Conservation (phyloP, 2,113 vertebrate genomes). For the Strix aluco region DNA sequence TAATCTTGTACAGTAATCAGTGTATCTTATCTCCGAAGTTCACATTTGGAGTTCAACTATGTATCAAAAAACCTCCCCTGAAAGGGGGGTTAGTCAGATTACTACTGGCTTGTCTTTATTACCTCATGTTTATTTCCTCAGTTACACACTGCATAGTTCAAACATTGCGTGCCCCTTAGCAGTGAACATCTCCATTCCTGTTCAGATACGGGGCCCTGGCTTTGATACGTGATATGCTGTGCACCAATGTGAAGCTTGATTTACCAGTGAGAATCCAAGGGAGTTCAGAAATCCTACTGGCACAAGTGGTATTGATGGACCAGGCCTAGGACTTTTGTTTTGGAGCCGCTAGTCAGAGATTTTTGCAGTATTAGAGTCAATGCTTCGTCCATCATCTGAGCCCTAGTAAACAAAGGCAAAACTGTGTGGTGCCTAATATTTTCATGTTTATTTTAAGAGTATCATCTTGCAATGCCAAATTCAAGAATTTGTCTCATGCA, state of each 20-base stretch:
- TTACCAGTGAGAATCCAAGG: background rate
- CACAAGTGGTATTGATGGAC: background rate
- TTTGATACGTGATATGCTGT: accelerated
- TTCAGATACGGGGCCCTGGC: accelerated
- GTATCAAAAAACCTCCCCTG: background rate
- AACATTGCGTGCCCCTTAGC: accelerated
- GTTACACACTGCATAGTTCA: background rate
- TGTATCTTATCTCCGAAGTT: background rate
- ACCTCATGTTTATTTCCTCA: background rate
- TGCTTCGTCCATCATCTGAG: background rate
- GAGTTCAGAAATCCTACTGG: background rate
- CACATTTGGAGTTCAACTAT: background rate
- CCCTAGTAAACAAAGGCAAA: slow-evolving; percentile 6
- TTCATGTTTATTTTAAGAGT: background rate
- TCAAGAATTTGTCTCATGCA: background rate
- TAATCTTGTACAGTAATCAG: background rate
- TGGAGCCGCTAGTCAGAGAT: background rate
- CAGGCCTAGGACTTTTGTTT: background rate
- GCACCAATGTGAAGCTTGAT: background rate
- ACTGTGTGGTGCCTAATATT: background rate
- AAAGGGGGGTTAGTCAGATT: background rate
- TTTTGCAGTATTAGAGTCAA: background rate
- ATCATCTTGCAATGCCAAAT: background rate
- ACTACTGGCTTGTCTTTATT: background rate
- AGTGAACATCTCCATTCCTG: background rate